These are phyloP conservation scores for Arion vulgaris DNA, from an alignment of 1,140 invertebrate genomes.

Conservation along the genomic window DNA sequence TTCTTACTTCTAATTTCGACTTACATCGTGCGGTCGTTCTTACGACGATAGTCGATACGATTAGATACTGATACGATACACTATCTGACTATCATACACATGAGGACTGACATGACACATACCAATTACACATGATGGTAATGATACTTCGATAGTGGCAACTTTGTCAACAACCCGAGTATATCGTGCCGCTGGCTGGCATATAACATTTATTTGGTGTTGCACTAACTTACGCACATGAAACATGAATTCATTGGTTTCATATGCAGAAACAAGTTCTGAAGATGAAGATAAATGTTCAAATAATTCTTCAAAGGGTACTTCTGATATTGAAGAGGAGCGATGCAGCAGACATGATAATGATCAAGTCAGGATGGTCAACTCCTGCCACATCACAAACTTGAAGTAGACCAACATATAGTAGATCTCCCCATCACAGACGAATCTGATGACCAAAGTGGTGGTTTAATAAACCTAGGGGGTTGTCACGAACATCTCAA, in stretches of 20 bases:
- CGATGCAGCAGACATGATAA: not conserved
- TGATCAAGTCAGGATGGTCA: not conserved
- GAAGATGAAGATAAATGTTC: not conserved
- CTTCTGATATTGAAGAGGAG: not conserved
- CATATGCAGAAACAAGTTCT: constrained; percentile 5
- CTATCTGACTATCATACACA: too few species aligned
- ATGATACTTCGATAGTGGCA: too few species aligned
- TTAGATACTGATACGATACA: too few species aligned
- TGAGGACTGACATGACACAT: too few species aligned
- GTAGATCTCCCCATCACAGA: not conserved
- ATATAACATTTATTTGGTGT: too few species aligned
- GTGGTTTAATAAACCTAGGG: not conserved
- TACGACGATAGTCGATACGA: too few species aligned
- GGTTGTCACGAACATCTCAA: not conserved
- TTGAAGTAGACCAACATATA: not conserved
- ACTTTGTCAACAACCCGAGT: too few species aligned
- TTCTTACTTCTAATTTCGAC: too few species aligned
- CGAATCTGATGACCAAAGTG: not conserved
- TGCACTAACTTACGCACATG: too few species aligned
- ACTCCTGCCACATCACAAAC: not conserved
- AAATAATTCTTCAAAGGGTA: not conserved
- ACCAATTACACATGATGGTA: too few species aligned
- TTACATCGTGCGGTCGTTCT: too few species aligned
- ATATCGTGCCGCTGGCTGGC: too few species aligned
- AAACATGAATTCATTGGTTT: not conserved